These are phyloP conservation scores for Falcaria lacertinaria DNA, from an alignment of 2,888 invertebrate species.

Conservation along the genomic window DNA sequence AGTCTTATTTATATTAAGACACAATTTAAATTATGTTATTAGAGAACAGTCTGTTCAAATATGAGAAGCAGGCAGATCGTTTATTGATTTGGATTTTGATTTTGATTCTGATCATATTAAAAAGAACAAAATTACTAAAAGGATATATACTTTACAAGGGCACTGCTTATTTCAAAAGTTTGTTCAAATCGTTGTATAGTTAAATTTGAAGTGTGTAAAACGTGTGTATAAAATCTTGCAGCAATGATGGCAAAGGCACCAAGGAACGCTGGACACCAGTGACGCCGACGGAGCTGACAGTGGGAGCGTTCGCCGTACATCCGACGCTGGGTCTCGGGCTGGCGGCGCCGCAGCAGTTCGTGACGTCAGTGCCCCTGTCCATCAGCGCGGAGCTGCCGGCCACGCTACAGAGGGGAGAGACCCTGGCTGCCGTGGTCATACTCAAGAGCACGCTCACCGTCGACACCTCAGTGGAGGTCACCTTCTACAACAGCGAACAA, in stretches of 20 bases:
- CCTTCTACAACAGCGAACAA: conserved; percentile 89
- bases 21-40: too few species aligned
- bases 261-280: conserved; percentile 61
- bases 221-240: conserved; percentile 29
- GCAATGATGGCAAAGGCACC: conserved; percentile 60
- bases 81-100: too few species aligned
- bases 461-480: conserved; percentile 88
- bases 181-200: too few species aligned
- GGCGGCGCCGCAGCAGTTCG: conserved; percentile 50
- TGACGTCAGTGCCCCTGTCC: conserved; percentile 84
- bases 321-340: conserved; percentile 64
- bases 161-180: too few species aligned
- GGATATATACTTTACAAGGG: too few species aligned
- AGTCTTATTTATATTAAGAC: too few species aligned
- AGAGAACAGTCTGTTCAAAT: too few species aligned
- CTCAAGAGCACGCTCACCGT: conserved; percentile 93
- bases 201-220: too few species aligned
- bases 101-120: too few species aligned
- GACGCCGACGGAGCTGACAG: conserved; percentile 50
- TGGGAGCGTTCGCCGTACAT: conserved; percentile 71
- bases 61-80: too few species aligned
- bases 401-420: conserved; percentile 93
- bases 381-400: conserved; percentile 93
- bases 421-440: conserved; percentile 91
- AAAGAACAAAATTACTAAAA: too few species aligned